Base-by-base conservation (phyloP, 2,113 vertebrate species). In the Spermophilus dauricus region DNA sequence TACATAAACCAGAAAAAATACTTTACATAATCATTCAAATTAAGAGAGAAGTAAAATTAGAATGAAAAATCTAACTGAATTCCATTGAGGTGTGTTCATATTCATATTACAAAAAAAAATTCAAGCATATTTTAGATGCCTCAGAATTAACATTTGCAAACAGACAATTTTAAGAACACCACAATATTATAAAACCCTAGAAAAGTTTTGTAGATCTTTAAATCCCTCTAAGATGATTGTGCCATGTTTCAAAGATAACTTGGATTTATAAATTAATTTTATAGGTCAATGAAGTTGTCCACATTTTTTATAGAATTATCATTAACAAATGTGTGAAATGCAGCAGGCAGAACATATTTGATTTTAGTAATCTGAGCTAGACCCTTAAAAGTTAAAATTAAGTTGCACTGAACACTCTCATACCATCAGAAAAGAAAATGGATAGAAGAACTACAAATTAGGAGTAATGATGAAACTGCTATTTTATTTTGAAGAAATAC, bases 81-180 rank as follows among this genome's bases (percentile, higher is more conserved):
- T 89, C n/a, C 61, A 58, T 0, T 51, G 61, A 69, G 26, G 9
- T 51, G 56, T 89, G 94, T 97, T 96, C 88, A 96, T 69, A 95
- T 92, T 93, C 72, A 97, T 37, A 85, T 93, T 93, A 94, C 77
- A 70, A 85, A 88, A 83, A 58, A 83, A 65, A 51, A 95, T 87
- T 96, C 67, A 96, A 96, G 53, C 67, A 39, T 82, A n/a, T 13
- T 86, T 94, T 85, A 96, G 72, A 75, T 91, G 67, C 58, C 88
- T 94, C 96, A 82, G 89, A 97, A 95, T 97, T 98, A 97, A 97
- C 73, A 94, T 86, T 97, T 94, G 93, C 89, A 93, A 96, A 82
- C 97, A 96, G 96, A 95, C 96, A 92, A 96, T 69, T 94, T 97
- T 94, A 93, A 95, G 92, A 92, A 90, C 37, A 94, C 32, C 42